These are phyloP conservation scores for Morelia viridis DNA, from an alignment of 2,797 vertebrate genomes.

Conservation along the genomic window DNA sequence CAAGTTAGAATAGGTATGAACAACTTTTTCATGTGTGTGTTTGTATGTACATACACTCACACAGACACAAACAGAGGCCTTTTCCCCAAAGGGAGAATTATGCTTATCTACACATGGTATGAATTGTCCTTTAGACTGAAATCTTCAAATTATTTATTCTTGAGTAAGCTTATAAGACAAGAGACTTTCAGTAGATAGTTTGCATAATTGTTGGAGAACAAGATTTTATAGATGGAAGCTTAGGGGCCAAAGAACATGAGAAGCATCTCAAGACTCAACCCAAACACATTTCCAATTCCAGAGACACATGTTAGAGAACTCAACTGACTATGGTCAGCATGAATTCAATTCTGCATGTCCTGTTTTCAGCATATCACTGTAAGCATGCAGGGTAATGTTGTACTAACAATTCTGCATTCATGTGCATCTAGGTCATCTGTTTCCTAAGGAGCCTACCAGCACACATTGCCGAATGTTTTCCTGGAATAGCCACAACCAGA, in stretches of 20 bases:
- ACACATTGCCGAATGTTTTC: neutral
- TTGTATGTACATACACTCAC: neutral
- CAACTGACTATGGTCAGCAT: neutral
- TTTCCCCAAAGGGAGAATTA: neutral
- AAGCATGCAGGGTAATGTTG: neutral
- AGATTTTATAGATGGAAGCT: neutral
- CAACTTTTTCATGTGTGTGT: neutral
- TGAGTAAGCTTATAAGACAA: neutral
- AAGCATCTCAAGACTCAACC: neutral
- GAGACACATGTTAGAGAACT: too few relatives aligned
- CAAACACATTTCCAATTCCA: neutral
- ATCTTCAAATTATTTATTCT: neutral
- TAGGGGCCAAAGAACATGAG: neutral
- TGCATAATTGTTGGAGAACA: neutral
- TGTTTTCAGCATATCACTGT: neutral
- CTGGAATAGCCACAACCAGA: neutral
- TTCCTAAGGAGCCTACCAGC: neutral
- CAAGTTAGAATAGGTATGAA: neutral
- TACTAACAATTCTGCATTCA: neutral
- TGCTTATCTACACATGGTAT: neutral
- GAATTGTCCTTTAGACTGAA: neutral
- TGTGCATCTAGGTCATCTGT: neutral
- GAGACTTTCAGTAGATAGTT: neutral
- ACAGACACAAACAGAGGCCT: neutral
- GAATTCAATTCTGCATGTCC: neutral